Evolutionary conservation across 1,140 invertebrate genomes (phyloP), one percentile per base, ranked within the genome.

Genomic region (Brachionus rotundiformis): DNA sequence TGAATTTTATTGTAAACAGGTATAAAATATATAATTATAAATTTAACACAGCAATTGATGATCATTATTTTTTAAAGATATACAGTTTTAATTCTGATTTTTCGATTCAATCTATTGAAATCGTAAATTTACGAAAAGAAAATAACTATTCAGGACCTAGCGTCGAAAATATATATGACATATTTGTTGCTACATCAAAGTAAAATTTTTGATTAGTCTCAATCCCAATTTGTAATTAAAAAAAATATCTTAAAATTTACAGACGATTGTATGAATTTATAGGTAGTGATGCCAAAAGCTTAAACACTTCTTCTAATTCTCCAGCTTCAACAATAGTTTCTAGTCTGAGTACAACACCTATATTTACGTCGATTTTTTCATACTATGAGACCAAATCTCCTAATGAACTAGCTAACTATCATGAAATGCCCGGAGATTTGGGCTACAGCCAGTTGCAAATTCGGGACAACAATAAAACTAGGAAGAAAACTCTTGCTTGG

Each of bases 1-100:
- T 76, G 93, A 95, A 85, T 91, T 93, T 84, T 94, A 94, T 88
- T 93, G 93, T 89, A 94, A 93, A 89, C 94, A 95, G 90, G 93
- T 95, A 90, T 54, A 75, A 25, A 16, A 29, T n/a, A 2, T 4
- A 77, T 23, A 16, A 0, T n/a, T 27, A 16, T 13, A 3, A 13
- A 27, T 13, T 71, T 7, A 71, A 36, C 16, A n/a, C n/a, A n/a
- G n/a, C n/a, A n/a, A n/a, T n/a, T n/a, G n/a, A n/a, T n/a, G n/a
- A n/a, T n/a, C n/a, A n/a, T n/a, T n/a, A n/a, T n/a, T n/a, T n/a
- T n/a, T n/a, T n/a, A n/a, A n/a, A 73, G 36, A 31, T 73, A 25
- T 73, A 73, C 13, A 73, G 7, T 73, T 44, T 73, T 83, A 92
- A 89, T 91, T 91, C 0, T 88, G 89, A 54, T 90, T 92, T 61